Evolutionary conservation across 37 sponge, comb jelly and placozoan genomes (phyloP), one percentile per base, ranked within the genome.

Genomic region (Beroe ovata): DNA sequence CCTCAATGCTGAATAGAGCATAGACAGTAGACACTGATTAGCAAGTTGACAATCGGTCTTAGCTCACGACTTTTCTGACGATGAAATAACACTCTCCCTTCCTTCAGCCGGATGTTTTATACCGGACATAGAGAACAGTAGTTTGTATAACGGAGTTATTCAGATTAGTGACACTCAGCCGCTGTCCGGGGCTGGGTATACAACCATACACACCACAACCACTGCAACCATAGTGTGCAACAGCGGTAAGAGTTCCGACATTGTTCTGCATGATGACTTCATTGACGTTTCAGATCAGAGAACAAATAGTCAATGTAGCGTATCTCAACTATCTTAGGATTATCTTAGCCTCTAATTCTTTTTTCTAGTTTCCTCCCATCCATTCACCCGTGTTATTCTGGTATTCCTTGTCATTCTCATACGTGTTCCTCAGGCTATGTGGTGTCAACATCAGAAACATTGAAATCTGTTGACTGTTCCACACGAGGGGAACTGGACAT

Each of bases 91-190:
- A n/a, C n/a, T n/a, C n/a, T n/a, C n/a, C n/a, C n/a, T n/a, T n/a
- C n/a, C 35, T 33, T 34, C 69, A 66, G 69, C 1, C 35, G 69
- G 69, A 37, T 66, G 69, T 32, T 66, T 29, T 16, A 30, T 66
- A 14, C 18, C 29, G 29, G 30, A 25, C 16, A 34, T 37, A 32
- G 30, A 1, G 8, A 33, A 66, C 30, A 8, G 18, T 8, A 18
- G 18, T 32, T 14, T 66, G 0, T 66, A 66, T 37, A 26, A 66
- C 36, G 69, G 69, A 66, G 2, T 66, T 16, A 26, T 66, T 33
- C 1, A 2, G 36, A 29, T 32, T 18, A 11, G 1, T 66, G 69
- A 66, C 36, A 1, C 35, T 26, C 8, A 66, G 34, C 25, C 25
- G 34, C 30, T 66, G 16, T 6, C 1, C 2, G 35, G 34, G 33